Evolutionary conservation across 2,888 invertebrate genomes (phyloP).

Genomic region (Hymenopus coronatus): DNA sequence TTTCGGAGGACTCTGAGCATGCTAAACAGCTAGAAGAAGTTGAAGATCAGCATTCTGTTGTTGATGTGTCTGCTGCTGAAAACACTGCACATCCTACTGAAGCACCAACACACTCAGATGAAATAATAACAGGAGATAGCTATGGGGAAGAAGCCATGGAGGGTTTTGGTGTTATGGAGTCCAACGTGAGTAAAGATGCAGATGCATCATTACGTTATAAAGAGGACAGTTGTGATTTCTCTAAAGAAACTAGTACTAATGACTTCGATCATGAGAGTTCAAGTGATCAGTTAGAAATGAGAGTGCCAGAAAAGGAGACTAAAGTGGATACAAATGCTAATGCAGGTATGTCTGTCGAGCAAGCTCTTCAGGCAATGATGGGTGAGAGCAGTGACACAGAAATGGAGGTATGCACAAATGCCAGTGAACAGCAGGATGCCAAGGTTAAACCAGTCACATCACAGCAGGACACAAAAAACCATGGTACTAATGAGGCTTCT

Average conservation of each 20-base stretch:
- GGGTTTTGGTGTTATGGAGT: slow-evolving; percentile 5
- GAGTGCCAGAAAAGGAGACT: neutral
- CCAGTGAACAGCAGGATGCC: neutral
- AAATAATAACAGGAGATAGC: slow-evolving; percentile 19
- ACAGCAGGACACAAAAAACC: neutral
- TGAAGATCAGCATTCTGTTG: neutral
- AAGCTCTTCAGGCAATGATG: slow-evolving; percentile 38
- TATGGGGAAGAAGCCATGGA: slow-evolving; percentile 18
- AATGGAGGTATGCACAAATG: neutral
- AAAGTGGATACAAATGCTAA: neutral
- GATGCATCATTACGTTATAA: neutral
- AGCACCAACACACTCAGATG: neutral
- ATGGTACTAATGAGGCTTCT: neutral
- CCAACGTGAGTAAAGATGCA: neutral
- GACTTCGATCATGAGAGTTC: slow-evolving; percentile 1
- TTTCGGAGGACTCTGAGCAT: neutral
- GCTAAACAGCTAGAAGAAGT: neutral
- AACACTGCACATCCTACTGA: neutral
- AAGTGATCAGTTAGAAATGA: neutral
- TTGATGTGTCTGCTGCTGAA: neutral
- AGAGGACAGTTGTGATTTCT: neutral
- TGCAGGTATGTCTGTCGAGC: slow-evolving; percentile 35
- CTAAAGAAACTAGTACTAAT: neutral
- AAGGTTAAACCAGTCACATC: neutral
- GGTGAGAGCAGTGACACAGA: slow-evolving; percentile 33